Conservation (phyloP, 2,888 invertebrate genomes). For the Frankliniella intonsa region DNA sequence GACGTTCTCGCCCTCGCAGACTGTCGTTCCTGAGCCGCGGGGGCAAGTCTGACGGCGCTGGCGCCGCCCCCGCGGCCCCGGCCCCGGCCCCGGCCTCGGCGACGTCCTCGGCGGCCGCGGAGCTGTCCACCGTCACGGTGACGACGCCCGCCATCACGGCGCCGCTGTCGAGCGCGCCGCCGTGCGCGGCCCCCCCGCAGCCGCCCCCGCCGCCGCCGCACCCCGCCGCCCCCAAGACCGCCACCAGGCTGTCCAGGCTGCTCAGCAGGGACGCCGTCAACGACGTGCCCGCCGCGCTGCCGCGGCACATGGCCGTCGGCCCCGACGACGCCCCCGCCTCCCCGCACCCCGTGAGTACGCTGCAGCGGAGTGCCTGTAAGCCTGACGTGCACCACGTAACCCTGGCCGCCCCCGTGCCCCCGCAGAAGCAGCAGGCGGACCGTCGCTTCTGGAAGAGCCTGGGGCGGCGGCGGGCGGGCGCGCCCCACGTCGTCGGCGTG, state of each 20-base stretch:
- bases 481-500: neutral
- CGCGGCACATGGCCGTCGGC: neutral
- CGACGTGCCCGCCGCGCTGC: slow-evolving; percentile 14
- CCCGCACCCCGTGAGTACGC: neutral
- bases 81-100: neutral
- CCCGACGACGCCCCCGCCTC: neutral
- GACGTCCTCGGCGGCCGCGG: neutral
- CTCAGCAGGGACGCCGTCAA: slow-evolving; percentile 8
- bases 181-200: neutral
- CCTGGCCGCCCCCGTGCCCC: neutral
- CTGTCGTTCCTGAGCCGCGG: slow-evolving; percentile 23
- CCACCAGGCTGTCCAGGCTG: slow-evolving; percentile 12
- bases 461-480: neutral
- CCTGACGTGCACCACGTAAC: too few species aligned
- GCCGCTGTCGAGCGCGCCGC: neutral
- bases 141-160: slow-evolving; percentile 8
- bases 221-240: neutral
- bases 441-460: slow-evolving; percentile 16
- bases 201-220: neutral
- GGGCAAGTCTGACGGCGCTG: slow-evolving; percentile 3
- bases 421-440: slow-evolving; percentile 3
- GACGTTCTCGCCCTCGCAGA: neutral
- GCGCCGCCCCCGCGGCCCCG: neutral
- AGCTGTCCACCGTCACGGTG: neutral
- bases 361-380: too few species aligned